Percentiles rank a stretch among this genome's conserved stretches.
phyloP scores from a whole-genome alignment of 2,888 invertebrate species.

The Papilio elwesi region DNA sequence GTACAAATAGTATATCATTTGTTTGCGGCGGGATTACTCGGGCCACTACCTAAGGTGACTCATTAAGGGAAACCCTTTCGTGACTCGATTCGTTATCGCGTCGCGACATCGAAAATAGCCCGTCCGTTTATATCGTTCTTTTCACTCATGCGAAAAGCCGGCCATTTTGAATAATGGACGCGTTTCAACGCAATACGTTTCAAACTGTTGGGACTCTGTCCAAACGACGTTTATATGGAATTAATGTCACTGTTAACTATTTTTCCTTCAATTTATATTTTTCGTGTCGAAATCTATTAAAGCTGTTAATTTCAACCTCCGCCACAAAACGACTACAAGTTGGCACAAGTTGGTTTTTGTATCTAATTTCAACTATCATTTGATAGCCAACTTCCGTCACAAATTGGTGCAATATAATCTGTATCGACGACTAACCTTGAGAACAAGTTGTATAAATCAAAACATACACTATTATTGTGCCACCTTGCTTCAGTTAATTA shows the following conservation, averaged over 20 bases:
- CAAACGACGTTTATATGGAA: conserved; percentile 31
- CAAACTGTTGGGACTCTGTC: conserved; percentile 20
- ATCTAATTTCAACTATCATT: background rate
- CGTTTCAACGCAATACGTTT: conserved; percentile 36
- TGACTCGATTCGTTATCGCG: conserved; percentile 78
- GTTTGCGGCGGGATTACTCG: conserved; percentile 40
- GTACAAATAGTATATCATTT: conserved; percentile 37
- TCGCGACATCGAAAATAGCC: conserved; percentile 64
- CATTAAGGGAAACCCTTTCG: conserved; percentile 81
- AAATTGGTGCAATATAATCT: conserved; percentile 21
- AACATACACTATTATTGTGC: conserved; percentile 5
- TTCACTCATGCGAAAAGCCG: conserved; percentile 50
- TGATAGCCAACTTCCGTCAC: conserved; percentile 28
- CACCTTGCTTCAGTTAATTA: conserved; percentile 13
- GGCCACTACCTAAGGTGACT: conserved; percentile 52
- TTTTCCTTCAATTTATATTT: background rate
- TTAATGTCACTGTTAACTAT: background rate
- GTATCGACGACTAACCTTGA: conserved; percentile 29
- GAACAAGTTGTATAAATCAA: conserved; percentile 19
- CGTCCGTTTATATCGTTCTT: conserved; percentile 62
- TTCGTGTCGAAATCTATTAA: background rate
- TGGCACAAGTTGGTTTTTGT: background rate
- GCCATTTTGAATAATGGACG: conserved; percentile 43
- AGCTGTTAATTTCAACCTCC: background rate
- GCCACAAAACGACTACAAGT: background rate